Conservation (phyloP, 2,888 invertebrate genomes). For the Parnassius apollo region DNA sequence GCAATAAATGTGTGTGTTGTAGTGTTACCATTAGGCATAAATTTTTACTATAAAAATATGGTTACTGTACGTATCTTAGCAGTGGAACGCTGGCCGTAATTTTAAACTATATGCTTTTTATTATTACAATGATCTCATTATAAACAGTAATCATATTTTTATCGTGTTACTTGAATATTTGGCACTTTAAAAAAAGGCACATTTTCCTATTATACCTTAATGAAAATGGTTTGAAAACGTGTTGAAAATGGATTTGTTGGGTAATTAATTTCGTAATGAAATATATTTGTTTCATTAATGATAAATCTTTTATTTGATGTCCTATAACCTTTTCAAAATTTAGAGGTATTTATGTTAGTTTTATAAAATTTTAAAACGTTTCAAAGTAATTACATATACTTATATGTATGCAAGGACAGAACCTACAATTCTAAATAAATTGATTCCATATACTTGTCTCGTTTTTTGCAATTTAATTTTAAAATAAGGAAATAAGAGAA, state of each 20-base stretch:
- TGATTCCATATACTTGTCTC: too few species aligned
- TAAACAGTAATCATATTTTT: slow-evolving; percentile 60
- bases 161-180: slow-evolving; percentile 75
- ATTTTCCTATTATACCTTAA: slow-evolving; percentile 74
- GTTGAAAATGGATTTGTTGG: slow-evolving; percentile 82
- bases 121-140: slow-evolving; percentile 67
- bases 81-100: slow-evolving; percentile 33
- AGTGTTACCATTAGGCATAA: slow-evolving; percentile 81
- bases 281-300: slow-evolving; percentile 81
- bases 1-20: slow-evolving; percentile 82
- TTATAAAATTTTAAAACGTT: too few species aligned
- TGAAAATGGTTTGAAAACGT: slow-evolving; percentile 78
- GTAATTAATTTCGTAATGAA: slow-evolving; percentile 81
- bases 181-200: slow-evolving; percentile 79
- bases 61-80: slow-evolving; percentile 36
- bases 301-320: slow-evolving; percentile 56
- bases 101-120: slow-evolving; percentile 37
- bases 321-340: neutral
- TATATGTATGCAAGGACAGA: too few species aligned
- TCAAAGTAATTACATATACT: too few species aligned
- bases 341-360: too few species aligned
- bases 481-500: too few species aligned
- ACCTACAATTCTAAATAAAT: too few species aligned
- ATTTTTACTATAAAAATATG: slow-evolving; percentile 60
- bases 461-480: too few species aligned